phyloP scores from a whole-genome alignment of 2,113 vertebrate genomes.

The Cnemophilus loriae region DNA sequence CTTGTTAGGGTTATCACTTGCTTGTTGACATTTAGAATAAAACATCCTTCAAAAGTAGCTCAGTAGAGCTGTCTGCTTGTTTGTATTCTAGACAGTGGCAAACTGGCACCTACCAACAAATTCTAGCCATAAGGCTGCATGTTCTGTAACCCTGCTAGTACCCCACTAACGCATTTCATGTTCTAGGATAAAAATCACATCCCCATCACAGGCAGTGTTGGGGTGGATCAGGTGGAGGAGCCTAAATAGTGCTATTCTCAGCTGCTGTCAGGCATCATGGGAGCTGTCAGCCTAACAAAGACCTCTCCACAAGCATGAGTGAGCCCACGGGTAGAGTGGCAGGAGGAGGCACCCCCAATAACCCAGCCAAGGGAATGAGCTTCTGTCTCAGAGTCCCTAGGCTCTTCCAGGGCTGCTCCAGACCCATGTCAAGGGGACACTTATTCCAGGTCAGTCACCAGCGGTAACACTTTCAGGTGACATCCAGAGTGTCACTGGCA shows the following conservation, averaged over 20 bases:
- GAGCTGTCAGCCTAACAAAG: not conserved
- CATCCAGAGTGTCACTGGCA: not conserved
- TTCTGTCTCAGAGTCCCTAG: not conserved
- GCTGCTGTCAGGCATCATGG: not conserved
- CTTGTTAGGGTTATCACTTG: not conserved
- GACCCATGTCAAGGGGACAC: fast-evolving
- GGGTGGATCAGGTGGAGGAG: not conserved
- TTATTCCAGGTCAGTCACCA: not conserved
- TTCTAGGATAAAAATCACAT: not conserved
- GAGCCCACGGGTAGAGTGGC: fast-evolving
- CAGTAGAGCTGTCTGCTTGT: not conserved
- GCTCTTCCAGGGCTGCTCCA: not conserved
- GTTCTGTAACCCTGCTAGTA: not conserved
- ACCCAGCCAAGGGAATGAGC: not conserved
- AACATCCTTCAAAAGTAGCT: not conserved
- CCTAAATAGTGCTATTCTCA: not conserved
- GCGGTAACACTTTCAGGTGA: fast-evolving
- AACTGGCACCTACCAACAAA: not conserved
- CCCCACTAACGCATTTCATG: fast-evolving
- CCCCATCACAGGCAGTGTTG: fast-evolving
- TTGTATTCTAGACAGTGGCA: not conserved
- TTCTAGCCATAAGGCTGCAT: fast-evolving
- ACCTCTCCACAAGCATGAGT: fast-evolving
- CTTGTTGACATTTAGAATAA: not conserved
- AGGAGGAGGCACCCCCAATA: fast-evolving